Conservation (phyloP, 37 sponge, comb jelly and placozoan species). For the Hormiphora californensis region DNA sequence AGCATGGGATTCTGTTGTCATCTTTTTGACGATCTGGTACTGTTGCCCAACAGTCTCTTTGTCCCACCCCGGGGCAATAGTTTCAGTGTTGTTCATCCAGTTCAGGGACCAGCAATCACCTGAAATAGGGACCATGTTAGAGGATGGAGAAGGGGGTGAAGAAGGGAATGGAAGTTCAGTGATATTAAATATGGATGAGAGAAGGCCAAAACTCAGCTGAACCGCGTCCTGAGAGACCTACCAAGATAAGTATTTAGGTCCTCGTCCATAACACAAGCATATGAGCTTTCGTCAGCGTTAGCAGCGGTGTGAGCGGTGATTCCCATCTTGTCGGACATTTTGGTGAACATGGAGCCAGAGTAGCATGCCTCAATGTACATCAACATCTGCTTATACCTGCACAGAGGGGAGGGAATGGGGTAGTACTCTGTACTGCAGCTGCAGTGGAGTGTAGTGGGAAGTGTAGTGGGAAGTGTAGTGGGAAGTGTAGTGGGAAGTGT, state of each 20-base stretch:
- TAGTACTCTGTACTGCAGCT: background rate
- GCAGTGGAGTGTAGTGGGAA: too few relatives aligned
- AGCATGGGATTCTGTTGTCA: constrained; percentile 68
- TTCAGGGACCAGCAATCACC: constrained; percentile 76
- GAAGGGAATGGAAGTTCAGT: too few relatives aligned
- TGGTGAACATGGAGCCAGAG: constrained; percentile 77
- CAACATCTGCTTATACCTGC: constrained; percentile 63
- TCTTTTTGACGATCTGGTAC: constrained; percentile 63
- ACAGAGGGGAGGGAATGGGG: background rate
- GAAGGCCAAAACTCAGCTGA: too few relatives aligned
- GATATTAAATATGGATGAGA: too few relatives aligned
- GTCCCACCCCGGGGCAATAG: constrained; percentile 57
- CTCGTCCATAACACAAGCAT: constrained; percentile 68
- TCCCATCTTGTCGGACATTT: constrained; percentile 55
- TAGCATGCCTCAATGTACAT: constrained; percentile 75
- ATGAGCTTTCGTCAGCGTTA: constrained; percentile 64
- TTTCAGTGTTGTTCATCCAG: constrained; percentile 77
- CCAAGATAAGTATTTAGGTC: constrained; percentile 62
- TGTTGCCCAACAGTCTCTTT: constrained; percentile 62
- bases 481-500: too few relatives aligned
- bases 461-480: too few relatives aligned
- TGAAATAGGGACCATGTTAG: too few relatives aligned
- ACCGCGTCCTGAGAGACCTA: too few relatives aligned
- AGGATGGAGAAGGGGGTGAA: too few relatives aligned
- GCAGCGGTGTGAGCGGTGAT: constrained; percentile 70